Base-by-base conservation (phyloP, 2,113 vertebrate species). In the Salminus brasiliensis region DNA sequence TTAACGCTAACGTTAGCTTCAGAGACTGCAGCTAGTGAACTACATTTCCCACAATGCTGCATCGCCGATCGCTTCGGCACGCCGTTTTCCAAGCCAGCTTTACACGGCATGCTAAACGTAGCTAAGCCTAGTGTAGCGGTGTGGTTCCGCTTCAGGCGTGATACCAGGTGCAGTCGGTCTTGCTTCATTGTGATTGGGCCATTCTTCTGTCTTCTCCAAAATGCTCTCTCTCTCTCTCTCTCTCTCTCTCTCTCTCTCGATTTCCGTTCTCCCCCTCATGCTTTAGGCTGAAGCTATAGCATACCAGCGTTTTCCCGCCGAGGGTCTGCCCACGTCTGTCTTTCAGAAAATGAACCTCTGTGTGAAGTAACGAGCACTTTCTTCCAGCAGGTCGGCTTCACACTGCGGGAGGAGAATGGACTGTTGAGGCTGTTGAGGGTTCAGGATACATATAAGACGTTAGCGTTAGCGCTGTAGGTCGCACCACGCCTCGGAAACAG, bases 151-250 rank as follows among this genome's bases (percentile, higher is more conserved):
- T n/a, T n/a, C n/a, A n/a, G n/a, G n/a, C n/a, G n/a, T n/a, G n/a
- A n/a, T n/a, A n/a, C n/a, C n/a, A n/a, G n/a, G n/a, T 86, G 72
- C 78, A 36, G 75, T 32, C 49, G 57, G 72, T 76, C 71, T 84
- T 73, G 84, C 73, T 36, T 81, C 89, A 92, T 90, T 87, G 76
- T 88, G 86, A 87, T 87, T 90, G 72, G 82, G 87, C 57, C 86
- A 91, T 93, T 85, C 9, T 75, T 78, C n/a, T 71, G 29, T 76
- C 84, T 82, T 86, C 12, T 83, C 66, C 55, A 82, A 79, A 79
- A 65, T 83, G 39, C 78, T 83, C 52, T 76, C 53, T 77, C 49
- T 47, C 34, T 53, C 57, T 39, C 69, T 62, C 11, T 12, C 52
- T 81, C 27, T 78, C 15, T 84, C 72, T 80, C 29, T 76, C 55